These are phyloP conservation scores for Drosophila nannoptera DNA, from an alignment of 1,140 invertebrate genomes.

Conservation along the genomic window DNA sequence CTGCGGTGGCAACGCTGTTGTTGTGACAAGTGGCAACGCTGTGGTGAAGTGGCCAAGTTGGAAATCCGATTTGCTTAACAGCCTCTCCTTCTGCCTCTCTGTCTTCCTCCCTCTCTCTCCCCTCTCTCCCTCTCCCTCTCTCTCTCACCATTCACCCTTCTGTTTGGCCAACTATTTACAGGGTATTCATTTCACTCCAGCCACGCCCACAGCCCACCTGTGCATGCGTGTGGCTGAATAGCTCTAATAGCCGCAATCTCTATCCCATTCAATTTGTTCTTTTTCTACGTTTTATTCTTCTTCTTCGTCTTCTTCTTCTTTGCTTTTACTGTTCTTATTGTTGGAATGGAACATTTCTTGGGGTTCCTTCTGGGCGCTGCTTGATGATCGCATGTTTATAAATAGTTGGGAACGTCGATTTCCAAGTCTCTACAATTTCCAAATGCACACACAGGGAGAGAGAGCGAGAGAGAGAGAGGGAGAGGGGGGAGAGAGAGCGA, in stretches of 20 bases:
- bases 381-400: conserved; percentile 73
- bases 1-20: too few species aligned
- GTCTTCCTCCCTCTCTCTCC: not conserved
- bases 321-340: conserved; percentile 11
- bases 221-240: conserved; percentile 12
- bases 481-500: not conserved
- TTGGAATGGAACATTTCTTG: conserved; percentile 35
- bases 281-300: too few species aligned
- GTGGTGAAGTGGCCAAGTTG: too few species aligned
- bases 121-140: not conserved
- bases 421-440: conserved; percentile 58
- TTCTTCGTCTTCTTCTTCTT: not conserved
- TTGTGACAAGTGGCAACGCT: too few species aligned
- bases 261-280: conserved; percentile 22
- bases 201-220: conserved; percentile 33
- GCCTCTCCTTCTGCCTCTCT: too few species aligned
- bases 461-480: not conserved
- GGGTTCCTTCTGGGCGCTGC: conserved; percentile 29
- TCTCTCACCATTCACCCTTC: not conserved
- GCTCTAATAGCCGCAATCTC: conserved; percentile 39
- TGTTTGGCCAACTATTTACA: conserved; percentile 6
- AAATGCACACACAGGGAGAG: conserved; percentile 14
- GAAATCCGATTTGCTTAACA: too few species aligned
- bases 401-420: conserved; percentile 71
- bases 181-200: conserved; percentile 22